Percentiles rank a stretch among this genome's conserved stretches.
Evolutionary conservation across 2,797 vertebrate species (phyloP).

Genomic region (Loris lydekkerianus): DNA sequence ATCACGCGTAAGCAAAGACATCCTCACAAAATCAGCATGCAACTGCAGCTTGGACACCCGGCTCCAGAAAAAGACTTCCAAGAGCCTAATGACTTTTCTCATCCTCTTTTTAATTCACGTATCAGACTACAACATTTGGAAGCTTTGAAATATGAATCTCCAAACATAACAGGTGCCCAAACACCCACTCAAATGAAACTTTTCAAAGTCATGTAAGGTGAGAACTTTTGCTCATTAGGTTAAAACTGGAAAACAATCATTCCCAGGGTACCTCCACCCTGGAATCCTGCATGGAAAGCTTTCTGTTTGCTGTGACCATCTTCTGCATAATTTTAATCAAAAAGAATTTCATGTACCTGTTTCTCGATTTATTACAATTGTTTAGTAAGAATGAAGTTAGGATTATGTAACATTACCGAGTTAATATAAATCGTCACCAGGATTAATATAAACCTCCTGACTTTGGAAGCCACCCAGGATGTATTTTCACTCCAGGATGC

Average conservation of each 20-base stretch:
- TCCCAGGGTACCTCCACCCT: not conserved
- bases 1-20: too few relatives aligned
- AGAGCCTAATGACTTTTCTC: not conserved
- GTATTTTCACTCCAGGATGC: not conserved
- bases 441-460: not conserved
- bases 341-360: not conserved
- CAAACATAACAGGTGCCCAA: not conserved
- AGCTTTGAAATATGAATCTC: not conserved
- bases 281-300: not conserved
- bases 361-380: not conserved
- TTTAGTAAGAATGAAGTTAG: not conserved
- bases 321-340: not conserved
- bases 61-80: not conserved
- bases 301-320: not conserved
- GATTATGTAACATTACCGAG: not conserved
- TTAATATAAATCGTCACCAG: not conserved
- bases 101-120: not conserved
- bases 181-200: not conserved
- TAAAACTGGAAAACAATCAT: not conserved
- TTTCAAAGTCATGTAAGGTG: not conserved
- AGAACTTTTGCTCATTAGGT: not conserved
- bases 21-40: too few relatives aligned
- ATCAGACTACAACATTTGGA: not conserved
- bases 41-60: too few relatives aligned
- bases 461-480: not conserved